Base-by-base conservation (phyloP, 2,113 vertebrate genomes). In the Anolis sagrei region DNA sequence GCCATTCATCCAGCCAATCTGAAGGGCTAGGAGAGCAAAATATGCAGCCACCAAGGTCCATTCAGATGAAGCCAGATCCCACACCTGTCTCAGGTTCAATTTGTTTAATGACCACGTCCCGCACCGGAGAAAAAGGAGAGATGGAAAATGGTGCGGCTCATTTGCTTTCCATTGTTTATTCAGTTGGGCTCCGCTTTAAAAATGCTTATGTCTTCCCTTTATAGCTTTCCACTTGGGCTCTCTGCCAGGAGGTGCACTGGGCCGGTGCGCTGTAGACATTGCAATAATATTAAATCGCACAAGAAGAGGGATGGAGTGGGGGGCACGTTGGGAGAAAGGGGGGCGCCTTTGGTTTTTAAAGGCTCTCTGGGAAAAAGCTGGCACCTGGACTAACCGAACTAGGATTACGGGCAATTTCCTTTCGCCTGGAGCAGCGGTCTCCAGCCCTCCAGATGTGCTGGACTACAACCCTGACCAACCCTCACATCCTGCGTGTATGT, bases 161-260 rank as follows among this genome's bases (percentile, higher is more conserved):
- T 91, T 94, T 93, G 82, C 83, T 81, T 92, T 92, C 90, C 89
- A 91, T 91, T 93, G 90, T 92, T 85, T 94, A 86, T 92, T 93
- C 0, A 1, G 92, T 90, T 83, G 90, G 85, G 78, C 86, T 91
- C 80, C 81, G 85, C 77, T 84, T 91, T 91, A 49, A 84, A 91
- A 94, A 88, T 77, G 89, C 90, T 93, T 92, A 88, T 92, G 88
- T 91, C 91, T 91, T 85, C 76, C 76, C 90, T 89, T 91, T 89
- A 89, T 51, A 75, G 86, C 80, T 91, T 90, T 91, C 88, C 2
- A 18, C 39, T 62, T 77, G 79, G 91, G 90, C 89, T 87, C 29
- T 48, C 61, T 87, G 93, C 91, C 93, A 94, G 85, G 34, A 90
- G 76, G 86, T 89, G 84, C 84, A 83, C 78, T 0, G 1, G 66